A percentile compares a stretch with the other conserved stretches of the same genome.
These are phyloP conservation scores for Eledone cirrhosa DNA, from an alignment of 2,888 invertebrate genomes.

Conservation along the genomic window DNA sequence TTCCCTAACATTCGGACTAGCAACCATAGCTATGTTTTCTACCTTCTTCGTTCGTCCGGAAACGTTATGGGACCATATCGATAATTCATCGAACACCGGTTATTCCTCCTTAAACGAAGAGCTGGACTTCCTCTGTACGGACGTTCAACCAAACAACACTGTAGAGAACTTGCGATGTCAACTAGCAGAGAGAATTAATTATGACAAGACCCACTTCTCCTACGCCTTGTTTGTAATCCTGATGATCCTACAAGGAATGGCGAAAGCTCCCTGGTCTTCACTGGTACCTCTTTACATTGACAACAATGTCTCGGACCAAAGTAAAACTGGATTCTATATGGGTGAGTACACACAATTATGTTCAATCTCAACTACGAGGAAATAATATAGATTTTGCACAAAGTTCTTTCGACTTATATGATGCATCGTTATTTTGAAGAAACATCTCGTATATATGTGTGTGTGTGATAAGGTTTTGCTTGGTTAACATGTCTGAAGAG, in stretches of 20 bases:
- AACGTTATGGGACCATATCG: not conserved
- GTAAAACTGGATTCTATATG: not conserved
- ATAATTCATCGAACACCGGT: not conserved
- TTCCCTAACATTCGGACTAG: not conserved
- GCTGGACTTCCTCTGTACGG: slow-evolving; percentile 12
- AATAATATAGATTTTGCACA: too few relatives aligned
- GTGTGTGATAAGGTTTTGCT: too few relatives aligned
- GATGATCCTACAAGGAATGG: not conserved
- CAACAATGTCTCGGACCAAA: slow-evolving; percentile 5
- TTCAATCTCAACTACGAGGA: too few relatives aligned
- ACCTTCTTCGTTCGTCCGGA: not conserved
- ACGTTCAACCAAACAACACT: not conserved
- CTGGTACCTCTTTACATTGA: slow-evolving; percentile 4
- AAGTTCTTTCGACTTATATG: too few relatives aligned
- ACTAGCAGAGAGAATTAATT: not conserved
- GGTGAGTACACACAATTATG: too few relatives aligned
- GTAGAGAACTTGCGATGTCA: not conserved
- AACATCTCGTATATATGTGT: too few relatives aligned
- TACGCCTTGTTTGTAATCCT: not conserved
- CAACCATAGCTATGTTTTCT: not conserved
- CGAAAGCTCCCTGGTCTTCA: slow-evolving; percentile 3
- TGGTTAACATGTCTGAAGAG: too few relatives aligned
- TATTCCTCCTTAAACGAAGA: not conserved
- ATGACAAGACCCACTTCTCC: not conserved
- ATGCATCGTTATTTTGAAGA: too few relatives aligned